Evolutionary conservation across 1,140 invertebrate genomes (phyloP).

Genomic region (Rhopalosiphum padi): DNA sequence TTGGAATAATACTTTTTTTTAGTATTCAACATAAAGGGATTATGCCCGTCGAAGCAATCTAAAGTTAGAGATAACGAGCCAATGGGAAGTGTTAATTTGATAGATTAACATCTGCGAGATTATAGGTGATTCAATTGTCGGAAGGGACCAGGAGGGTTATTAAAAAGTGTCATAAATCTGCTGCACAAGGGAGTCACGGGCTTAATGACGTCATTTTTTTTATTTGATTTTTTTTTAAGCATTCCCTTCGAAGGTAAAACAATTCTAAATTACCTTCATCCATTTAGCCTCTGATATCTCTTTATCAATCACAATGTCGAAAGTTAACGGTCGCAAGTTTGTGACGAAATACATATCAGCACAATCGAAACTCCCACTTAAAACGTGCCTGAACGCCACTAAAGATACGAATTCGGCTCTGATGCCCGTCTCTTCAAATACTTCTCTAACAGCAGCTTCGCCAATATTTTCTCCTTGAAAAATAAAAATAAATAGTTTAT

Average conservation of each 20-base stretch:
- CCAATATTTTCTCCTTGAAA: conserved; percentile 78
- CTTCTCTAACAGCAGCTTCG: conserved; percentile 82
- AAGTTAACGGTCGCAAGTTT: conserved; percentile 72
- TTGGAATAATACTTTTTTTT: conserved; percentile 24
- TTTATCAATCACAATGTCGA: conserved; percentile 70
- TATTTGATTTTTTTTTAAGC: conserved; percentile 9
- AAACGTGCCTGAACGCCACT: conserved; percentile 78
- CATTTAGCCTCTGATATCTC: conserved; percentile 81
- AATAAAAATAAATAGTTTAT: background rate
- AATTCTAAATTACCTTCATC: conserved; percentile 71
- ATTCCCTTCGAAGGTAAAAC: conserved; percentile 19
- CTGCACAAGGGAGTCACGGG: background rate
- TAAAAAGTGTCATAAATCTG: conserved; percentile 54
- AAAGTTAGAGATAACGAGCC: conserved; percentile 51
- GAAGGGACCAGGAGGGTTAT: conserved; percentile 38
- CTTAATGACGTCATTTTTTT: conserved; percentile 50
- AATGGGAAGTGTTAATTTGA: conserved; percentile 52
- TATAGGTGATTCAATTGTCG: conserved; percentile 43
- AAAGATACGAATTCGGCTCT: conserved; percentile 77
- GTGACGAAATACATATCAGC: conserved; percentile 86
- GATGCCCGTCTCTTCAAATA: conserved; percentile 89
- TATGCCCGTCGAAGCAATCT: conserved; percentile 10
- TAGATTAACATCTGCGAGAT: conserved; percentile 49
- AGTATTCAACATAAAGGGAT: conserved; percentile 30
- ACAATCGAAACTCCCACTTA: conserved; percentile 76